A percentile compares a stretch with the other conserved stretches of the same genome.
Conservation (phyloP, 2,113 vertebrate species). For the Erinaceus europaeus region DNA sequence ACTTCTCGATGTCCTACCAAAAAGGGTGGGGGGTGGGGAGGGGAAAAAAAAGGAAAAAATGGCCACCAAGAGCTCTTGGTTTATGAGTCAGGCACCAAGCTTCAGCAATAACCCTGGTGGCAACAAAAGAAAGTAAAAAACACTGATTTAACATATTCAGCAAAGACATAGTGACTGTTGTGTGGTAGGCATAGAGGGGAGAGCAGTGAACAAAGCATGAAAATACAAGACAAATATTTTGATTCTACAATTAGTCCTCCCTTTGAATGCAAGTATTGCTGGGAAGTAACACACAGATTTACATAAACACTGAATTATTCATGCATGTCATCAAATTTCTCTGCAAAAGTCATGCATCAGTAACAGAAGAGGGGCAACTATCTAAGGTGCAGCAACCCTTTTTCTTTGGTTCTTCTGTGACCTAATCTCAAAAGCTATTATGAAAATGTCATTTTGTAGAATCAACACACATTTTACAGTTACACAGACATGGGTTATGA, state of each 20-base stretch:
- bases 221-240: neutral
- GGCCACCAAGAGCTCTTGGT: too few relatives aligned
- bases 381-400: neutral
- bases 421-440: constrained; percentile 1
- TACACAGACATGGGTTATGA: neutral
- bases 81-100: too few relatives aligned
- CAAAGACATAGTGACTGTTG: neutral
- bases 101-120: too few relatives aligned
- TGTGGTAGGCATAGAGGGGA: neutral
- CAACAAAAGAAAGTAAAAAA: too few relatives aligned
- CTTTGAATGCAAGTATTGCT: constrained; percentile 52
- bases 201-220: neutral
- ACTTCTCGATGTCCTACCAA: too few relatives aligned
- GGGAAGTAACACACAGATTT: constrained; percentile 27
- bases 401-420: neutral
- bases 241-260: constrained; percentile 16
- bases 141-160: too few relatives aligned
- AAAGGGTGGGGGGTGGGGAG: too few relatives aligned
- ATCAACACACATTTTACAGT: neutral
- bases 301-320: constrained; percentile 66
- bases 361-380: neutral
- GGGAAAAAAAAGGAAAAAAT: too few relatives aligned
- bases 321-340: constrained; percentile 19
- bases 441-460: neutral
- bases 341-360: neutral